Conservation (phyloP, 2,888 invertebrate species). For the Zootermopsis nevadensis region DNA sequence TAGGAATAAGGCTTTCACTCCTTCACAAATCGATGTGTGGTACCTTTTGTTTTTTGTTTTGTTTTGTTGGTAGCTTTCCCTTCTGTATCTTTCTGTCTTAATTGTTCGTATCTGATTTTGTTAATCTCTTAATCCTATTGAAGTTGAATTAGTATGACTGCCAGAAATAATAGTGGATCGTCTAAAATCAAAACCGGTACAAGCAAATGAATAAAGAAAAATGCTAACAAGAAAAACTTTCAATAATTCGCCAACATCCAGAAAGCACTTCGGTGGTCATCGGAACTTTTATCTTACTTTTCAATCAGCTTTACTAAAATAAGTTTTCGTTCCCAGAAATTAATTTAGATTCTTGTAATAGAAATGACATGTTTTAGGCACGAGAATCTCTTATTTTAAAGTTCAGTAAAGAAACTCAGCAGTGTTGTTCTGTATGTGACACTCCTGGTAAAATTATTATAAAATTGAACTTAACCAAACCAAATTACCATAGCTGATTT, state of each 20-base stretch:
- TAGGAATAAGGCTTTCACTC: no score
- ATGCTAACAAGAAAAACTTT: neutral
- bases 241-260: neutral
- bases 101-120: no score
- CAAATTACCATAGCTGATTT: no score
- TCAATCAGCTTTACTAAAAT: neutral
- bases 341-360: neutral
- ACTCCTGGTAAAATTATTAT: no score
- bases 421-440: no score
- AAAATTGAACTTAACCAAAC: no score
- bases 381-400: neutral
- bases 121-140: no score
- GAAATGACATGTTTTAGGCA: neutral
- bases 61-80: neutral
- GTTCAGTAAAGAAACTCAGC: no score
- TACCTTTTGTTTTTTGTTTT: no score
- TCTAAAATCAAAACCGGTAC: neutral
- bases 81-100: neutral
- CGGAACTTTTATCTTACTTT: neutral
- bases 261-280: neutral
- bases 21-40: no score
- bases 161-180: neutral
- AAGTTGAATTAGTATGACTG: no score
- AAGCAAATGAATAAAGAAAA: neutral
- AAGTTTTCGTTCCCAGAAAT: neutral